Base-by-base conservation (phyloP, 2,113 vertebrate genomes). In the Tretioscincus oriximinensis region DNA sequence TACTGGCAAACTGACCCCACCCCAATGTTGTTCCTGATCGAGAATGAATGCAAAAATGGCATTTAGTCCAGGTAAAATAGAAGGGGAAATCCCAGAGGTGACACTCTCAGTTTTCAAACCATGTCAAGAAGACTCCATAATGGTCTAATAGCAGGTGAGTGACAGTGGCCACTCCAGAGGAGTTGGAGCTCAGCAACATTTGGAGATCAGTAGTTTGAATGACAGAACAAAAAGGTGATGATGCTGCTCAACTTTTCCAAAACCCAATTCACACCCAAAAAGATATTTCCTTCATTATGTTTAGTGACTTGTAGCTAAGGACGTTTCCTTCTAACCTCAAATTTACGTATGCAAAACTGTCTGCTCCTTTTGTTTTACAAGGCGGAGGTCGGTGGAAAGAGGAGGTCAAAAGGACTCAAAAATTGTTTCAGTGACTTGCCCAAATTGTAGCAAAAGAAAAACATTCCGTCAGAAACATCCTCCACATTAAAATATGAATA, bases 401-500 rank as follows among this genome's bases (percentile, higher is more conserved):
- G 8, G 24, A 63, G 11, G 26, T 24, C 24, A 16, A 26, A 54
- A 54, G 51, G 29, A 14, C 10, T 2, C 24, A 72, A 47, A 20
- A 29, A 54, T 47, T 70, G 21, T 35, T 73, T n/a, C 41, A 16
- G 58, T 74, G 80, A 54, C 29, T 87, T 86, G 47, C 35, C 45
- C 72, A 61, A 7, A 75, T n/a, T 1, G 14, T 35, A 68, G 74
- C 41, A 45, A 41, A 60, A 28, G 5, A 35, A 70, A 68, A 28
- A 77, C 26, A 77, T 9, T 31, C 6, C 54, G 3, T 29, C 14
- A 24, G 35, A 72, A 83, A 18, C 2, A 3, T 1, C 41, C 65
- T 35, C 24, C 64, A 45, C 6, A 29, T 29, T 45, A 54, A 63
- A 74, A 16, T 2, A 18, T 12, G 2, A 18, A n/a, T 24, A 45